Conservation (phyloP, 2,113 vertebrate genomes). For the Anser brachyrhynchus region DNA sequence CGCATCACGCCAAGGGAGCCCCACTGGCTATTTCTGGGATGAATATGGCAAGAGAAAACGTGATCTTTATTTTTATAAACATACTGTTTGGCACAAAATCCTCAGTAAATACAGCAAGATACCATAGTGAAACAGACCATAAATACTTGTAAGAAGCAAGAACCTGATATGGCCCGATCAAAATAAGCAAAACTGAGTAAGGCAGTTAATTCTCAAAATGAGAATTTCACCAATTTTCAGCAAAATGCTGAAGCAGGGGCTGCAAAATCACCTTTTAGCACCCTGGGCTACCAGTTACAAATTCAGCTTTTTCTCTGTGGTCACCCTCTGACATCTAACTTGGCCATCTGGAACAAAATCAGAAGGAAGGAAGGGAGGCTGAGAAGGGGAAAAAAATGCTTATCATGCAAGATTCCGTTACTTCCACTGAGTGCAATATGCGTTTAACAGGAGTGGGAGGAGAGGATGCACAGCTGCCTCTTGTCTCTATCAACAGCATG, state of each 20-base stretch:
- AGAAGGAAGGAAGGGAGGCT: slow-evolving; percentile 11
- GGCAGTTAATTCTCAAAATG: neutral
- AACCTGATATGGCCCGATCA: neutral
- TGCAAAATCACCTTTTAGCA: slow-evolving; percentile 18
- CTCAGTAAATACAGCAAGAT: neutral
- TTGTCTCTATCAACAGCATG: neutral
- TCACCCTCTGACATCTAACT: slow-evolving; percentile 17
- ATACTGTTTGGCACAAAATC: neutral
- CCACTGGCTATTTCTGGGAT: neutral
- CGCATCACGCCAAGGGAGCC: neutral
- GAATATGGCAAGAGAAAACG: neutral
- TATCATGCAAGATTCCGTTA: neutral
- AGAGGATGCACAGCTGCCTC: slow-evolving; percentile 47
- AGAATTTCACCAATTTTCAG: no score
- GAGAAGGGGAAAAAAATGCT: neutral
- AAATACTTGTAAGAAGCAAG: neutral
- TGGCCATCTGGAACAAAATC: slow-evolving; percentile 47
- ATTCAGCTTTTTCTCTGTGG: slow-evolving; percentile 16
- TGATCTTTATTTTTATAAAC: neutral
- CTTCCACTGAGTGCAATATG: neutral
- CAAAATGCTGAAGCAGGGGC: neutral
- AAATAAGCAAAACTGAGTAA: slow-evolving; percentile 10
- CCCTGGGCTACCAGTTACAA: neutral
- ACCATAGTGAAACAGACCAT: neutral
- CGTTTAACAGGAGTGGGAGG: neutral